Percentiles rank a stretch among this genome's conserved stretches.
Evolutionary conservation across 2,888 invertebrate genomes (phyloP).

Genomic region (Acleris laterana): DNA sequence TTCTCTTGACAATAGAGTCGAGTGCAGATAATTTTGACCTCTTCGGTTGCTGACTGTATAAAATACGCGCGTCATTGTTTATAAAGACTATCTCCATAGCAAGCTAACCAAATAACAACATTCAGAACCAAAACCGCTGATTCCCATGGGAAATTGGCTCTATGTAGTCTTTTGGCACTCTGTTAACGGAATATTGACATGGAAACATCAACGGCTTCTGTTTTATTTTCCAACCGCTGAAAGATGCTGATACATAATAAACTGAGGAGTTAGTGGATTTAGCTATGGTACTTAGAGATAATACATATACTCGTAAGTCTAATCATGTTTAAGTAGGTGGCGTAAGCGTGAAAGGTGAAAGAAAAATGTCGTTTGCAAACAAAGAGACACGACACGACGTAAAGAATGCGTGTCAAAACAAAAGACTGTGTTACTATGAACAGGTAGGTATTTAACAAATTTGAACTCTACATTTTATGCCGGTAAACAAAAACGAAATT

Average conservation of each 20-base stretch:
- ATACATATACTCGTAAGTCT: slow-evolving; percentile 19
- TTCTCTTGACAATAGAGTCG: too few species aligned
- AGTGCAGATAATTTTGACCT: too few species aligned
- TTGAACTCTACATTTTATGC: too few species aligned
- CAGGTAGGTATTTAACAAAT: too few species aligned
- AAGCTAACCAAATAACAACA: too few species aligned
- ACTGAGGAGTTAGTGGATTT: neutral
- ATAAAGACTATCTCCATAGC: too few species aligned
- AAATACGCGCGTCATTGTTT: too few species aligned
- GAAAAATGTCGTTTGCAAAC: slow-evolving; percentile 33
- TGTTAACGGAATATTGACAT: slow-evolving; percentile 8
- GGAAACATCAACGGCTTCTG: slow-evolving; percentile 21
- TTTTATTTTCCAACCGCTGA: slow-evolving; percentile 15
- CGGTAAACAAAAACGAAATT: too few species aligned
- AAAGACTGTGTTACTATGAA: neutral
- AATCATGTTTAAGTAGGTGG: slow-evolving; percentile 28
- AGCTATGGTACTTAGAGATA: slow-evolving; percentile 11
- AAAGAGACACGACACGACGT: neutral
- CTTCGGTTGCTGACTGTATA: too few species aligned
- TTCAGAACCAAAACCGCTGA: too few species aligned
- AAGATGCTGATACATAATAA: neutral
- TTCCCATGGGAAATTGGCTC: too few species aligned
- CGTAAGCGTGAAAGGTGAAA: slow-evolving; percentile 33
- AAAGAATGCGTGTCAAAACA: slow-evolving; percentile 29
- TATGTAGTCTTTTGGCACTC: too few species aligned